Evolutionary conservation across 2,797 vertebrate species (phyloP).

Genomic region (Sebastes jordani): DNA sequence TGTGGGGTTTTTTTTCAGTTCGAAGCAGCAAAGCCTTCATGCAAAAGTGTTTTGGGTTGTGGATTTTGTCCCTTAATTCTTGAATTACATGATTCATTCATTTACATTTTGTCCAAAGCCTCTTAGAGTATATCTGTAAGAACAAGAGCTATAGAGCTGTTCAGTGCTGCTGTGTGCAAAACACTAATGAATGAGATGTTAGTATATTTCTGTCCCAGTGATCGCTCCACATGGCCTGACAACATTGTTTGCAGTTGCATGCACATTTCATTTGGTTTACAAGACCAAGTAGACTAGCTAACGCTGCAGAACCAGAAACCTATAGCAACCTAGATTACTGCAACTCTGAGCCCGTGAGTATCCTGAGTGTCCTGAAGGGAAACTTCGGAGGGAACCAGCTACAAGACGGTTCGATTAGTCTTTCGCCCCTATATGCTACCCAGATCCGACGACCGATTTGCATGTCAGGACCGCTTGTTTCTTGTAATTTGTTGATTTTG

Average conservation of each 20-base stretch:
- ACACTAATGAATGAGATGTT: neutral
- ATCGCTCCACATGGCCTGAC: neutral
- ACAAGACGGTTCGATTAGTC: no score
- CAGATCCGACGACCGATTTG: no score
- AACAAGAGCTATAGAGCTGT: neutral
- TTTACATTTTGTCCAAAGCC: no score
- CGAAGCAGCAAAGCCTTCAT: no score
- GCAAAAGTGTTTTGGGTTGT: neutral
- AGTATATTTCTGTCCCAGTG: neutral
- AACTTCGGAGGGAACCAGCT: no score
- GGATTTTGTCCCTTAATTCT: neutral
- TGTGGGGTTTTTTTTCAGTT: no score
- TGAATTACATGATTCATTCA: neutral
- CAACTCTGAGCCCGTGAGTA: neutral
- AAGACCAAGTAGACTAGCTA: neutral
- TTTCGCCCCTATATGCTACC: no score
- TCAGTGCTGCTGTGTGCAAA: neutral
- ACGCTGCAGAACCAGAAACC: neutral
- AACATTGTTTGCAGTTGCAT: neutral
- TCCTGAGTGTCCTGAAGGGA: no score
- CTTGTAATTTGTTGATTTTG: no score
- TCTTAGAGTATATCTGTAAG: no score
- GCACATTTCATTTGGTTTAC: neutral
- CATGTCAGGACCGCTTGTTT: no score
- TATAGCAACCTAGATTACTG: no score